phyloP scores from a whole-genome alignment of 2,797 vertebrate genomes.

The Lithobates pipiens region DNA sequence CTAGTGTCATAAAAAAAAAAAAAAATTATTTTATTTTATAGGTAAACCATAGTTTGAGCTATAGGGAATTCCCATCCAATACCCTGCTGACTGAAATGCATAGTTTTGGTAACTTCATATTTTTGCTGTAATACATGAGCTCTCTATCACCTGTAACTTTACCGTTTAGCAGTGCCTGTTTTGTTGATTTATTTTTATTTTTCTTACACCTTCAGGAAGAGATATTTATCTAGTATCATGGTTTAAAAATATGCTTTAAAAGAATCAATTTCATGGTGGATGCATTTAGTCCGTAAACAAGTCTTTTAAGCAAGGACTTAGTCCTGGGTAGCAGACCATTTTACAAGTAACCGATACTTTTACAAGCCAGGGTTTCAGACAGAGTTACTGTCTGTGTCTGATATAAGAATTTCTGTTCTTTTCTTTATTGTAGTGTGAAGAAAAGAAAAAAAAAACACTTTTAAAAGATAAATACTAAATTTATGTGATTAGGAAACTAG shows the following conservation, averaged over 20 bases:
- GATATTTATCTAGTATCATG: slow-evolving; percentile 69
- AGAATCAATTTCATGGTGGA: slow-evolving; percentile 92
- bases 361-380: slow-evolving; percentile 89
- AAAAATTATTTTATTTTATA: not conserved
- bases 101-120: not conserved
- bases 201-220: slow-evolving; percentile 65
- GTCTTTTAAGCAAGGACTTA: slow-evolving; percentile 82
- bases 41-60: not conserved
- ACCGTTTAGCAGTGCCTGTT: not conserved
- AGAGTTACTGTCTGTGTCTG: slow-evolving; percentile 88
- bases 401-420: slow-evolving; percentile 79
- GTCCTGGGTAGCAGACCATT: slow-evolving; percentile 85
- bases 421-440: not conserved
- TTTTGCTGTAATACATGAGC: not conserved
- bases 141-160: not conserved
- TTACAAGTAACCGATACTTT: slow-evolving; percentile 92
- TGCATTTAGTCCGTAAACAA: slow-evolving; percentile 81
- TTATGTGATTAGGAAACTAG: not conserved
- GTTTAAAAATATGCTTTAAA: slow-evolving; percentile 76
- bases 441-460: not conserved
- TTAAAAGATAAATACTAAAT: not conserved
- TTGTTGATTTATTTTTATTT: slow-evolving; percentile 33
- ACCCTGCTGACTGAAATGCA: not conserved
- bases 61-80: not conserved
- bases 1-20: not conserved